A percentile compares a stretch with the other conserved stretches of the same genome.
Evolutionary conservation across 2,888 invertebrate genomes (phyloP).

Genomic region (Branchellion lobata): DNA sequence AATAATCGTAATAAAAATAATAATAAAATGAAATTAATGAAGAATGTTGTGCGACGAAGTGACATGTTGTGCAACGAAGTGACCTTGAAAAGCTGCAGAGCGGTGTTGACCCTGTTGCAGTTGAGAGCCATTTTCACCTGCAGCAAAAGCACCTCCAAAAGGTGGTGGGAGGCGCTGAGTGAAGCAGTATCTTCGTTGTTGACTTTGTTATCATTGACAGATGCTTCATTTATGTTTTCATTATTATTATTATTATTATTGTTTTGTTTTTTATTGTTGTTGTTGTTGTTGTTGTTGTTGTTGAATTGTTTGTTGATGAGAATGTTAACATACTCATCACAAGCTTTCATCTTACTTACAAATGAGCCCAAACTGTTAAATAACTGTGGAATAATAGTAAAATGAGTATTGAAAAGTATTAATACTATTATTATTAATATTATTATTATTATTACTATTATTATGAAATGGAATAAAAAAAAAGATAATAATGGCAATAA

Average conservation of each 20-base stretch:
- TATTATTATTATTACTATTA: too few relatives aligned
- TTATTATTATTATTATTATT: neutral
- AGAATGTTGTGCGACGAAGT: too few relatives aligned
- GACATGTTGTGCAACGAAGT: too few relatives aligned
- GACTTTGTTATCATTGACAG: neutral
- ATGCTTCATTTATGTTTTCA: too few relatives aligned
- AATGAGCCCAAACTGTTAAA: neutral
- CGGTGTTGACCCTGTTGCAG: neutral
- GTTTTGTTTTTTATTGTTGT: neutral
- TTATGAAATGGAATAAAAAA: neutral
- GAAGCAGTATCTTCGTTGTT: neutral
- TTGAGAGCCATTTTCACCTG: slow-evolving; percentile 14
- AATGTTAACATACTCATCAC: neutral
- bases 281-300: neutral
- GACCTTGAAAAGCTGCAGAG: slow-evolving; percentile 20
- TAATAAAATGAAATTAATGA: too few relatives aligned
- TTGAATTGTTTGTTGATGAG: neutral
- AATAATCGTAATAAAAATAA: too few relatives aligned
- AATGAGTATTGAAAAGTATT: neutral
- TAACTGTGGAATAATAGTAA: neutral
- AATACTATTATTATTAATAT: too few relatives aligned
- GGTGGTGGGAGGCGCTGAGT: neutral
- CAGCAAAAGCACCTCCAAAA: slow-evolving; percentile 10
- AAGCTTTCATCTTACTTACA: slow-evolving; percentile 15
- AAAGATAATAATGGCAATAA: neutral